Evolutionary conservation across 2,113 vertebrate species (phyloP), one percentile per base, ranked within the genome.

Genomic region (Gambusia holbrooki): DNA sequence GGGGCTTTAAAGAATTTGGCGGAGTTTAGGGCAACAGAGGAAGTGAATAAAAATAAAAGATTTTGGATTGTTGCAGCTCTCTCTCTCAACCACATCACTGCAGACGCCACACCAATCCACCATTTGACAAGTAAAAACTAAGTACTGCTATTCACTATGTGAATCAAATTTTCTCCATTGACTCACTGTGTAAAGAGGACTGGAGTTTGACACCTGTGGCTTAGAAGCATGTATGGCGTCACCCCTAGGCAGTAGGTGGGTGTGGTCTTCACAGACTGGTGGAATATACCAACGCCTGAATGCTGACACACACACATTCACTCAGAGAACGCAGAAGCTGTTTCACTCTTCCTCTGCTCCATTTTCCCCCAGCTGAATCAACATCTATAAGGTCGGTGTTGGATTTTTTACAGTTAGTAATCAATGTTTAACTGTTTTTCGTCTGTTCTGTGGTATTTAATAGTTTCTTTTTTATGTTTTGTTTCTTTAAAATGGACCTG

Each of bases 211-310:
- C 27, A 27, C 27, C 27, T 27, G 27, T 27, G 27, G 27, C 27
- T 32, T 32, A 32, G 32, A 32, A 32, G 32, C 5, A 5, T 33
- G 32, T 1, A 33, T 73, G 51, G 62, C 63, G 74, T 88, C 83
- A 86, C 17, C 85, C 69, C 30, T 71, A 71, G 80, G 73, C 87
- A 83, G 84, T 17, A 51, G 79, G 87, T 86, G 90, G 92, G 92
- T 84, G 91, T 92, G 92, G 84, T 76, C 69, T 85, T 77, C 58
- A 77, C 78, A 27, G 69, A 27, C 67, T 65, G 61, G 85, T 82
- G 82, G 83, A 83, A 93, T n/a, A n/a, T n/a, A n/a, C n/a, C 88
- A 76, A 30, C 61, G 80, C 63, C 83, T 78, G 88, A 86, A 89
- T 74, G 71, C 71, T 60, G 84, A 75, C 63, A 65, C 67, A 37